Evolutionary conservation across 2,113 vertebrate genomes (phyloP).

Genomic region (Emydocephalus ijimae): DNA sequence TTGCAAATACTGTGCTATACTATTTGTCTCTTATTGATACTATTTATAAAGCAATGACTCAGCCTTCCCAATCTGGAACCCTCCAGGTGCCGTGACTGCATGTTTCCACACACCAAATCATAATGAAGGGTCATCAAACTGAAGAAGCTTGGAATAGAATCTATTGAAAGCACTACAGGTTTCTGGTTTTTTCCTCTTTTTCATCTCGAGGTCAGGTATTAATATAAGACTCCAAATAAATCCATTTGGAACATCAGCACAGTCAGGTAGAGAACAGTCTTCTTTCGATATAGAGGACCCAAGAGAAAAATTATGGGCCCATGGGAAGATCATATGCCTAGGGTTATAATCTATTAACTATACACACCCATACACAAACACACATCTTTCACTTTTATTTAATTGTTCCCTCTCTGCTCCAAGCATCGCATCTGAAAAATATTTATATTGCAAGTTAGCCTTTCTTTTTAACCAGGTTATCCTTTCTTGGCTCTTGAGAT

Average conservation of each 20-base stretch:
- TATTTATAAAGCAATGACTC: conserved; percentile 43
- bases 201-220: conserved; percentile 14
- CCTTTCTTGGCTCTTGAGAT: not conserved
- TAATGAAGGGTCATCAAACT: not conserved
- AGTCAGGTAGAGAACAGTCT: not conserved
- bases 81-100: not conserved
- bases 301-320: not conserved
- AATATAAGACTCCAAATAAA: conserved; percentile 6
- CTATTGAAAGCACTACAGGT: not conserved
- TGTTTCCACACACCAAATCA: conserved; percentile 13
- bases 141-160: not conserved
- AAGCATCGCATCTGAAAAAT: not conserved
- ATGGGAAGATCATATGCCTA: not conserved
- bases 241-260: not conserved
- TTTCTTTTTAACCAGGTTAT: not conserved
- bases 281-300: not conserved
- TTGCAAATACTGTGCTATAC: not conserved
- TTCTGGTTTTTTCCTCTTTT: not conserved
- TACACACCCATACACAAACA: not conserved
- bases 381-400: not conserved
- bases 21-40: conserved; percentile 11
- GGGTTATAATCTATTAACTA: not conserved
- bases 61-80: not conserved
- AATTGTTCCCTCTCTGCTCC: not conserved
- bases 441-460: not conserved